phyloP scores from a whole-genome alignment of 2,888 invertebrate genomes.

The Noctuana brunneofusca region DNA sequence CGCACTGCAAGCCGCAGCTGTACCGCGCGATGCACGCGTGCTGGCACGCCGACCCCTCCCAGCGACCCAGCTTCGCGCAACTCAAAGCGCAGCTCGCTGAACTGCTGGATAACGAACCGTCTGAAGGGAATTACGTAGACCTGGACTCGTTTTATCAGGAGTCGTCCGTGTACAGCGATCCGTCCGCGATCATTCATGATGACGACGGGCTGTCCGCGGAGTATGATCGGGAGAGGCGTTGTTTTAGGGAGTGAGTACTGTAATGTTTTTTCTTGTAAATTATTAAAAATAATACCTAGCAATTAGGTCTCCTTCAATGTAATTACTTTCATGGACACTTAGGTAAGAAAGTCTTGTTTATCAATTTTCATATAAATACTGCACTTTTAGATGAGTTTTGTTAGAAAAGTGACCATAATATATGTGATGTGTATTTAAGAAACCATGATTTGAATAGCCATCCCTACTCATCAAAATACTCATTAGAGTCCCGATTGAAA shows the following conservation, averaged over 20 bases:
- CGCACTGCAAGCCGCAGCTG: slow-evolving; percentile 84
- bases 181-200: slow-evolving; percentile 77
- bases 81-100: slow-evolving; percentile 83
- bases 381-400: no score
- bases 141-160: slow-evolving; percentile 86
- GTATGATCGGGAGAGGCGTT: slow-evolving; percentile 71
- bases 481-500: no score
- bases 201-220: slow-evolving; percentile 77
- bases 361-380: no score
- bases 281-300: no score
- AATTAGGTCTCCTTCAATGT: no score
- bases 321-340: no score
- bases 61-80: slow-evolving; percentile 88
- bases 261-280: background rate
- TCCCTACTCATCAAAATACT: no score
- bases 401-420: no score
- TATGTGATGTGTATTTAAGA: no score
- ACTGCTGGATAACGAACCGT: slow-evolving; percentile 83
- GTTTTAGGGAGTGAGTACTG: slow-evolving; percentile 72
- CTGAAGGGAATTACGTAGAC: slow-evolving; percentile 86
- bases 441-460: no score
- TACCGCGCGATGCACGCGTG: slow-evolving; percentile 80
- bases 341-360: no score
- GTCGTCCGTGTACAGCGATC: slow-evolving; percentile 82
- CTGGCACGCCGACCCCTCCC: slow-evolving; percentile 87